These are phyloP conservation scores for Telenomus remus DNA, from an alignment of 1,140 invertebrate species.

Conservation along the genomic window DNA sequence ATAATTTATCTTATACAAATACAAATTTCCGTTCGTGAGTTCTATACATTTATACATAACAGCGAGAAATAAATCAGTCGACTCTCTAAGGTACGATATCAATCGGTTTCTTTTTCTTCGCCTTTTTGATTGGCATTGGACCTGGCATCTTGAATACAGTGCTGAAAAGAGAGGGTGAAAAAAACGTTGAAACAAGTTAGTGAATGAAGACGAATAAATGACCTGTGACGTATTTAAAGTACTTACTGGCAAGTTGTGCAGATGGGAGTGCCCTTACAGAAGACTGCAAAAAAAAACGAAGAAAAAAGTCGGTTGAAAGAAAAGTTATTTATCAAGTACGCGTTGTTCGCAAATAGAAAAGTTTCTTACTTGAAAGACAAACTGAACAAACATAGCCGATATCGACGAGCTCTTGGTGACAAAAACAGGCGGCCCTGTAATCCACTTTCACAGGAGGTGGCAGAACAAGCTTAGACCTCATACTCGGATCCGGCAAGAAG, in stretches of 20 bases:
- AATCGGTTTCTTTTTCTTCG: conserved; percentile 81
- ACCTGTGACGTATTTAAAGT: conserved; percentile 59
- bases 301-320: conserved; percentile 54
- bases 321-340: conserved; percentile 53
- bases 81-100: conserved; percentile 64
- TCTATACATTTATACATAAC: too few relatives aligned
- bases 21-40: too few relatives aligned
- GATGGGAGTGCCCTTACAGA: conserved; percentile 97
- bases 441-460: conserved; percentile 94
- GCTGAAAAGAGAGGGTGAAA: conserved; percentile 78
- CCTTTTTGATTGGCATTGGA: conserved; percentile 81
- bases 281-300: conserved; percentile 83
- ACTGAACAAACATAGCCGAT: conserved; percentile 98
- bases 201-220: conserved; percentile 14
- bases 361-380: conserved; percentile 91
- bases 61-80: conserved; percentile 17
- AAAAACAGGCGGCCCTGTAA: conserved; percentile 97
- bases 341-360: conserved; percentile 64
- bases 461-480: conserved; percentile 88
- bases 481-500: conserved; percentile 89
- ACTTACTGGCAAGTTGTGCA: conserved; percentile 98
- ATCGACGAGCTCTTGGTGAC: conserved; percentile 96
- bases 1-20: too few relatives aligned
- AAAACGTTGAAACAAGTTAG: conserved; percentile 5
- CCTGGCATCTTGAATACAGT: conserved; percentile 88